Percentiles rank a stretch among this genome's conserved stretches.
Conservation (phyloP, 2,113 vertebrate genomes). For the Mesocricetus auratus region DNA sequence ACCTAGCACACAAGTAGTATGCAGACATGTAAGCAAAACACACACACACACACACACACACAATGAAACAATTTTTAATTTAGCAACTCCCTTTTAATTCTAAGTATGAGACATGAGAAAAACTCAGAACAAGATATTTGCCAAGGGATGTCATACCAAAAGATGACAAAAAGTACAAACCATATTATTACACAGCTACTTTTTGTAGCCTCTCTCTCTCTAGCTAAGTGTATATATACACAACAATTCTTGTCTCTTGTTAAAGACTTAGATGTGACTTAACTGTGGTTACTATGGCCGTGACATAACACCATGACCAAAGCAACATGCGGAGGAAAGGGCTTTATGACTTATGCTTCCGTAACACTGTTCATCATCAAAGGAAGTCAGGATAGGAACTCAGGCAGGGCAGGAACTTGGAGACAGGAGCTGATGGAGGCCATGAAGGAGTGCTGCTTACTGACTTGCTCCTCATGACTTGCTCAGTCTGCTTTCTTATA, state of each 20-base stretch:
- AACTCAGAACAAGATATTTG: conserved; percentile 2
- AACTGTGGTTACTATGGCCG: neutral
- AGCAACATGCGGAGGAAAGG: neutral
- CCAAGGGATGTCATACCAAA: neutral
- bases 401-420: neutral
- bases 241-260: neutral
- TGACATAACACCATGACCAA: neutral
- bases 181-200: neutral
- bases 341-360: neutral
- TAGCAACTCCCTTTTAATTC: neutral
- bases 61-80: neutral
- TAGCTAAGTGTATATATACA: neutral
- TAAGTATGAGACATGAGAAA: neutral
- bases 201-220: neutral
- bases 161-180: neutral
- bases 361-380: neutral
- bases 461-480: neutral
- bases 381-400: neutral
- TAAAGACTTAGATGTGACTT: neutral
- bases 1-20: neutral
- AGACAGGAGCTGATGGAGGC: neutral
- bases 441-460: neutral
- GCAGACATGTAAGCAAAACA: neutral
- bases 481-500: neutral
- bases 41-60: neutral